Evolutionary conservation across 2,113 vertebrate species (phyloP).

Genomic region (Oryzias woworae): DNA sequence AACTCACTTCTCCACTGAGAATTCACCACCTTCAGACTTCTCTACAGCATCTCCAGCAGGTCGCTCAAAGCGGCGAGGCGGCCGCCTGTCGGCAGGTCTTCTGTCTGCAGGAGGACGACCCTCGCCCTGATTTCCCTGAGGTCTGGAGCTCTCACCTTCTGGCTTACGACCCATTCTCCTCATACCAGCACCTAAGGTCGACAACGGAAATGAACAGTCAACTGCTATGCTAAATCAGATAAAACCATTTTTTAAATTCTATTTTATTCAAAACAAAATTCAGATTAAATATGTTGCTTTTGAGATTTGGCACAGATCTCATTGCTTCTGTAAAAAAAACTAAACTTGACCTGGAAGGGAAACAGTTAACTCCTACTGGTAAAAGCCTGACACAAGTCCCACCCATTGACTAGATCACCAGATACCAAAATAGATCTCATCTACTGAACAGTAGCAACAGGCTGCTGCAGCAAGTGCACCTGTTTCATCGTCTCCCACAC

Average conservation of each 20-base stretch:
- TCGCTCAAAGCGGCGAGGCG: constrained; percentile 90
- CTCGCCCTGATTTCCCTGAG: constrained; percentile 84
- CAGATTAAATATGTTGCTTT: too few species aligned
- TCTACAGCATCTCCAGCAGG: constrained; percentile 82
- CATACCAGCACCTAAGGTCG: constrained; percentile 80
- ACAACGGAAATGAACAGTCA: constrained; percentile 40
- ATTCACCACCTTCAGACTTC: constrained; percentile 93
- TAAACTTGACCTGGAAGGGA: too few species aligned
- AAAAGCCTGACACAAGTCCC: constrained; percentile 45
- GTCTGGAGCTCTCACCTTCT: constrained; percentile 82
- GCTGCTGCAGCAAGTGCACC: constrained; percentile 55
- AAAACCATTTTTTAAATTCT: too few species aligned
- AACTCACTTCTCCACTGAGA: constrained; percentile 94
- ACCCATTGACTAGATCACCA: constrained; percentile 53
- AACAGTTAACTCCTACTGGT: constrained; percentile 1
- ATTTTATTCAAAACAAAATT: too few species aligned
- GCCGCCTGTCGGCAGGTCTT: constrained; percentile 86
- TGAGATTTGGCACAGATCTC: too few species aligned
- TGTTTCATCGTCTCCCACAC: constrained; percentile 65
- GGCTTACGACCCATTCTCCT: constrained; percentile 93
- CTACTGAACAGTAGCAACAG: constrained; percentile 67
- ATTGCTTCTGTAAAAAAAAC: too few species aligned
- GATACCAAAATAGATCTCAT: constrained; percentile 76
- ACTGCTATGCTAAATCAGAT: too few species aligned
- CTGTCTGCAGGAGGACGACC: constrained; percentile 90